Conservation (phyloP, 2,888 invertebrate genomes). For the Strigamia crassipes region DNA sequence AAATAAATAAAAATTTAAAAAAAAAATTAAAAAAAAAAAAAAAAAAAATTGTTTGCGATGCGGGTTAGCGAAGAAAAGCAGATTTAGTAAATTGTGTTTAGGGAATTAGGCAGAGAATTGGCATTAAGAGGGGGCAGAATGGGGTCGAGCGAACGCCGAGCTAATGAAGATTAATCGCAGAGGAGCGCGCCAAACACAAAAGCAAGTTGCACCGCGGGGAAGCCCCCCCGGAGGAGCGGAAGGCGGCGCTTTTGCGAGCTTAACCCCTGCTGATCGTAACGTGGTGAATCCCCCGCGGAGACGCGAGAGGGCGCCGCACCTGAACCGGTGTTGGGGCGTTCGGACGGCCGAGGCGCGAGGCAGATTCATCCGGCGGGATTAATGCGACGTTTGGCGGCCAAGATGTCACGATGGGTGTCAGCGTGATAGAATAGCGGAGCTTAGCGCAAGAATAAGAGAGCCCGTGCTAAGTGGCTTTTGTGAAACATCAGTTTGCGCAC, state of each 20-base stretch:
- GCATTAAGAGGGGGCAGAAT: conserved; percentile 43
- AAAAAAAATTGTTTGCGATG: background rate
- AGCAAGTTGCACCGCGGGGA: conserved; percentile 1
- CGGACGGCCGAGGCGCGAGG: background rate
- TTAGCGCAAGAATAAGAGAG: background rate
- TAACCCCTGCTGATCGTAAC: background rate
- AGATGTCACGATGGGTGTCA: background rate
- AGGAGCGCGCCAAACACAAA: background rate
- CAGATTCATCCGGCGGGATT: background rate
- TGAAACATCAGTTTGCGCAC: background rate
- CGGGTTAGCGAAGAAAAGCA: conserved; percentile 44
- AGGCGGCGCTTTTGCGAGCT: background rate
- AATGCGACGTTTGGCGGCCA: background rate
- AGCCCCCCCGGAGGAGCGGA: background rate
- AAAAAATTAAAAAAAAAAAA: too few relatives aligned
- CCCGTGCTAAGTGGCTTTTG: background rate
- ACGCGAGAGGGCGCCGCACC: background rate
- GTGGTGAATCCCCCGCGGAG: background rate
- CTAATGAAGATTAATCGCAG: conserved; percentile 39
- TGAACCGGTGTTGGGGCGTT: background rate
- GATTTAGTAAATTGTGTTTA: conserved; percentile 46
- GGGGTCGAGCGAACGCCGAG: conserved; percentile 9
- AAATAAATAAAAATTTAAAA: background rate
- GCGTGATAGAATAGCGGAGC: background rate
- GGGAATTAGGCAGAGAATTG: conserved; percentile 47